Conservation (phyloP, 64 coral and sea anemone genomes). For the Catalaphyllia jardinei region DNA sequence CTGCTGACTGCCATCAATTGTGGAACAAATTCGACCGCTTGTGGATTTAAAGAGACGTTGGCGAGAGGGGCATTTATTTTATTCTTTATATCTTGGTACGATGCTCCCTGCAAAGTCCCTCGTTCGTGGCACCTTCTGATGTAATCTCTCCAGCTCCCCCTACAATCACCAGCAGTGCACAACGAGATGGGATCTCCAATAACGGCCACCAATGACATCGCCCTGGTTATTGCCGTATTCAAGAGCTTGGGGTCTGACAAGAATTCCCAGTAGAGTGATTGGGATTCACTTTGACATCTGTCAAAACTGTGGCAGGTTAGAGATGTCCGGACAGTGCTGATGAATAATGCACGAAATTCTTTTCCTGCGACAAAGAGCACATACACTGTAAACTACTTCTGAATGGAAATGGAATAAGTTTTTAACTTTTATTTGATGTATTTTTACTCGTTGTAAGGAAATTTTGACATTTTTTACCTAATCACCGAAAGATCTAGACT, state of each 20-base stretch:
- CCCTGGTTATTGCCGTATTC: conserved; percentile 75
- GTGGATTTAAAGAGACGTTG: conserved; percentile 27
- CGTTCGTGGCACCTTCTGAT: conserved; percentile 52
- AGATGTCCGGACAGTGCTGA: conserved; percentile 58
- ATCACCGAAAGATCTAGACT: too few species aligned
- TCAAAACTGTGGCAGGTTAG: not conserved
- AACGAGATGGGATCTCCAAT: conserved; percentile 76
- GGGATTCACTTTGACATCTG: not conserved
- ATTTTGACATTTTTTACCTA: too few species aligned
- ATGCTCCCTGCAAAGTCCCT: conserved; percentile 29
- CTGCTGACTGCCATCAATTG: too few species aligned
- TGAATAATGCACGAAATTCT: conserved; percentile 56
- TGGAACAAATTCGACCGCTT: conserved; percentile 5
- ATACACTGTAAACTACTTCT: not conserved
- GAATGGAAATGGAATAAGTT: not conserved
- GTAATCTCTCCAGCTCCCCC: conserved; percentile 62
- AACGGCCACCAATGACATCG: conserved; percentile 67
- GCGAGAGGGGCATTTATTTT: not conserved
- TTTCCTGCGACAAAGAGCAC: conserved; percentile 12
- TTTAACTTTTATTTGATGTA: too few species aligned
- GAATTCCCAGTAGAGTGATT: conserved; percentile 44
- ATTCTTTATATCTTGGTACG: not conserved
- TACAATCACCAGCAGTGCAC: conserved; percentile 65
- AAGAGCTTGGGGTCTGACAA: conserved; percentile 78
- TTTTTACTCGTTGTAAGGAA: too few species aligned